Base-by-base conservation (phyloP, 2,888 invertebrate species). In the Microctonus hyperodae region DNA sequence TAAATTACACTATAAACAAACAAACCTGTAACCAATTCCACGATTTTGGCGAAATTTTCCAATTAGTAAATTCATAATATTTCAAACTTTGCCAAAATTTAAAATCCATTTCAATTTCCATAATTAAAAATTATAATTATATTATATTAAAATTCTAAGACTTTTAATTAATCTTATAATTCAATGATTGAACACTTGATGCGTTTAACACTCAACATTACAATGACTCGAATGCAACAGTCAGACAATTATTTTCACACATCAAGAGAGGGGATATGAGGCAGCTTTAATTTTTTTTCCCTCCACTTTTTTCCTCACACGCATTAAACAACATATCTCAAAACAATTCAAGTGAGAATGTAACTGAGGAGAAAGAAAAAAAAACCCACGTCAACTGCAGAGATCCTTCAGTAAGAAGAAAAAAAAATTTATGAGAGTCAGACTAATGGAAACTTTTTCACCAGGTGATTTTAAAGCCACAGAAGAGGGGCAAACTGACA, bases 1-100 rank as follows among this genome's bases (percentile, higher is more conserved):
- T 28, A 28, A 28, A 28, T 28, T 28, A 28, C 28, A 5, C 28
- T 28, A 3, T 16, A 31, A 65, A 51, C 35, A 31, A 63, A 74
- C 75, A 64, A 70, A 78, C 78, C 76, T 69, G 65, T 28, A 71
- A 72, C 72, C 72, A 74, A 44, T 70, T 79, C 80, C 79, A 79
- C 13, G 73, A 72, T 64, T 73, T 78, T 22, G 76, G 74, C n/a
- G 75, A 70, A 44, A 77, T 63, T 67, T 74, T 79, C 78, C 77
- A 78, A 51, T 73, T 78, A 23, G 72, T 37, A 35, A 80, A 73
- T 63, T 78, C 73, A 55, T 79, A 62, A 31, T 67, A 70, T n/a
- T 72, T 70, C 25, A 79, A 65, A 55, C 71, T 77, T 23, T 72
- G 78, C 73, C 78, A 79, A 66, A 79, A 75, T 48, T 75, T 79